Evolutionary conservation across 2,888 invertebrate genomes (phyloP).

Genomic region (Limnephilus marmoratus): DNA sequence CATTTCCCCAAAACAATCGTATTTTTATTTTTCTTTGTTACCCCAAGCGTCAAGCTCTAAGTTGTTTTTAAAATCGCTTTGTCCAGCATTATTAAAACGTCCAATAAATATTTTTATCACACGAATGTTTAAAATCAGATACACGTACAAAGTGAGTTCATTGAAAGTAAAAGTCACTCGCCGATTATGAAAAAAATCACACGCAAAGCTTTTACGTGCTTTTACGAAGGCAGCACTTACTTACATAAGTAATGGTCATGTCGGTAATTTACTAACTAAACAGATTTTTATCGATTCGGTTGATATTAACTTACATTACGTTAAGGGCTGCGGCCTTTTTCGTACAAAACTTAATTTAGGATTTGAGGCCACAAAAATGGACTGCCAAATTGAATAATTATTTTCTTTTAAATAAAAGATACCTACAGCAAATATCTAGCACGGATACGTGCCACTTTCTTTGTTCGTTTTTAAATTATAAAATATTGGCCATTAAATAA

Average conservation of each 20-base stretch:
- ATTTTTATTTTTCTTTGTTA: neutral
- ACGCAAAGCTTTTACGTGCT: conserved; percentile 38
- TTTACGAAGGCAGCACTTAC: conserved; percentile 7
- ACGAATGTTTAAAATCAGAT: conserved; percentile 45
- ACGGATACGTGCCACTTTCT: no score
- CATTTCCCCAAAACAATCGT: neutral
- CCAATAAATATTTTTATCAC: conserved; percentile 19
- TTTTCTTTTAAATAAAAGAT: no score
- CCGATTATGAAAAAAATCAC: conserved; percentile 8
- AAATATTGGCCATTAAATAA: no score
- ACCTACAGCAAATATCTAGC: no score
- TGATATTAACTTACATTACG: neutral
- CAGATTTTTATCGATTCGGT: neutral
- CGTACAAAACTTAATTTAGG: no score
- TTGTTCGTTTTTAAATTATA: no score
- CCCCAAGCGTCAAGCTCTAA: neutral
- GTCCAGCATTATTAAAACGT: neutral
- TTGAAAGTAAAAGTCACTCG: conserved; percentile 45
- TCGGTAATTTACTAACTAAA: neutral
- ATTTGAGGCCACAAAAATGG: no score
- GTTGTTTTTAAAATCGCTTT: conserved; percentile 19
- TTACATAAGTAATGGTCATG: neutral
- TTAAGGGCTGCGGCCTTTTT: no score
- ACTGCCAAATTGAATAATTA: no score
- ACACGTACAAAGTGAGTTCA: conserved; percentile 4